These are phyloP conservation scores for Psylliodes chrysocephalus DNA, from an alignment of 2,888 invertebrate species.

Conservation along the genomic window DNA sequence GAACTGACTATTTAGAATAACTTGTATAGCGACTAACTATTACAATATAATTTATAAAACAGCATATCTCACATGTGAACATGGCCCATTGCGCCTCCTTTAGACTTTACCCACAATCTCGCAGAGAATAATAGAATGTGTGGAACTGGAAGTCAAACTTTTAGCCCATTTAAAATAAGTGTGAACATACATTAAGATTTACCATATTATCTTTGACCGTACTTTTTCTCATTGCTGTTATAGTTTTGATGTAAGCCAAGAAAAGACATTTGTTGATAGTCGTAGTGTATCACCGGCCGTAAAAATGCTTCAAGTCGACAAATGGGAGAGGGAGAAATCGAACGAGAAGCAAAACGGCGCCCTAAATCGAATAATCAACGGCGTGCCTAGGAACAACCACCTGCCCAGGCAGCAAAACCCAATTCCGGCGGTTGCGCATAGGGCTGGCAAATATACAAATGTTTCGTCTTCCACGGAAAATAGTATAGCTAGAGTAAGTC, in stretches of 20 bases:
- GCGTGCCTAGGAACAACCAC: constrained; percentile 3
- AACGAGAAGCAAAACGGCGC: constrained; percentile 47
- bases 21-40: no score
- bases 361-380: constrained; percentile 36
- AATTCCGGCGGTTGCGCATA: constrained; percentile 21
- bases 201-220: no score
- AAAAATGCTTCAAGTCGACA: constrained; percentile 45
- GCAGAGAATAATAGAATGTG: no score
- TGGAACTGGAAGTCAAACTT: no score
- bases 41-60: no score
- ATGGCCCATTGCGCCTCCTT: no score
- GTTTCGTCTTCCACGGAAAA: constrained; percentile 54
- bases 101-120: no score
- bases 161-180: no score
- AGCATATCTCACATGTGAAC: no score
- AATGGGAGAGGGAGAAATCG: constrained; percentile 42
- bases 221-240: constrained; percentile 57
- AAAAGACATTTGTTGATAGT: constrained; percentile 52
- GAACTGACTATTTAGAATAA: no score
- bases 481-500: constrained; percentile 59
- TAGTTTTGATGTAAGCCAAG: constrained; percentile 57
- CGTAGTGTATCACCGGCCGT: constrained; percentile 37
- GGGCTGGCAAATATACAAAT: constrained; percentile 48
- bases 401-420: constrained; percentile 16
- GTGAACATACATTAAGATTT: no score